Base-by-base conservation (phyloP, 2,888 invertebrate genomes). In the Pristionchus exspectatus region DNA sequence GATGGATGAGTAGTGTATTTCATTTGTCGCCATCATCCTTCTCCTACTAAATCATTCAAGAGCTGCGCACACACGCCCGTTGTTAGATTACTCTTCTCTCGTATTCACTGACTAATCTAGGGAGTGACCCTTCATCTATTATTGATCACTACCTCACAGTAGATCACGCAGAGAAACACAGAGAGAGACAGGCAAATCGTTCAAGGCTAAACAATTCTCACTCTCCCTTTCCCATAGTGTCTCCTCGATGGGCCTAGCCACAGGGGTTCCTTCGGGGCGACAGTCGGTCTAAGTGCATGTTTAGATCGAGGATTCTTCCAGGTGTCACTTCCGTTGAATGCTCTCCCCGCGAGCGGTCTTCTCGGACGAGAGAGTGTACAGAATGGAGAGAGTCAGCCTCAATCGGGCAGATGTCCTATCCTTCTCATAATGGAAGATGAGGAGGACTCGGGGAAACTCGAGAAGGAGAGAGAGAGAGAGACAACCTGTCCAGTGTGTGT, bases 241-340 rank as follows among this genome's bases (percentile, higher is more conserved):
- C 24, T 63, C n/a, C 21, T 50, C 44, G 1, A 50, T 50, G 44
- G 44, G 44, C 10, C 44, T 50, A 50, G 44, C 44, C 44, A 50
- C 44, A 50, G 44, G 44, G 44, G 44, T 50, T 50, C 44, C 44
- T 21, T 63, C 63, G n/a, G 21, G 63, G 59, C 84, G 59, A 85
- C 84, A 83, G 83, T 85, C 84, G 56, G 84, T 85, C 84, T 85
- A 85, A 85, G 84, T 59, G 83, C 50, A 27, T 83, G 83, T 27
- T 83, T 44, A 30, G 54, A 27, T 56, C 44, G 44, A 50, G 83
- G 50, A 83, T 54, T 83, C n/a, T 14, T 50, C 81, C 81, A 81
- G 50, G 81, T 81, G 81, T 81, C 50, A 81, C 81, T 81, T 81
- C 50, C 81, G 24, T 18, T 50, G n/a, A 44, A 81, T 50, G 81